Evolutionary conservation across 2,797 vertebrate genomes (phyloP), one percentile per base, ranked within the genome.

Genomic region (Benthosema pterotum): DNA sequence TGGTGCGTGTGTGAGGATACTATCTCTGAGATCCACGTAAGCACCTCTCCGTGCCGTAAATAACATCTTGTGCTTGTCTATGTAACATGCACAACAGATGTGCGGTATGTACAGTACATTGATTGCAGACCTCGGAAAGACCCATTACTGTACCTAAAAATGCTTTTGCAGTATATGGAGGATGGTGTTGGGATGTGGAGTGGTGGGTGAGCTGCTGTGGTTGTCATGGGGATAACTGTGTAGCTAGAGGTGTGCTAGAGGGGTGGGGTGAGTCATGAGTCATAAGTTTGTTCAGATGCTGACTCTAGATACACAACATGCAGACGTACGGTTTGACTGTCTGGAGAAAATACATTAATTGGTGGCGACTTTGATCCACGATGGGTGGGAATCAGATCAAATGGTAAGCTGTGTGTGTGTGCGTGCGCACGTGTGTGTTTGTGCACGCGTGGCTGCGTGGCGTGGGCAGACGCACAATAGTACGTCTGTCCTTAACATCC

Each of bases 341-440:
- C 11, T 11, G 51, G 58, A 52, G 54, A 82, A 55, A 53, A 49
- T 11, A 47, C 67, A 60, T 61, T n/a, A 6, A 28, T 8, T 9
- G 59, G 38, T 45, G 16, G 17, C 11, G 53, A 42, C 60, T 60
- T 38, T 66, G 63, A 52, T 22, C 25, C 19, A 53, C 28, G 11
- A 91, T 91, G 89, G 88, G 88, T 51, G 87, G 74, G 54, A 65
- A 52, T 0, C 88, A 82, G 76, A 74, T 90, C 9, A 91, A 91
- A 88, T 90, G 88, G 88, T 91, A 88, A 86, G 15, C 54, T 16
- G 2, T 38, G 18, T 59, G 19, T 48, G 14, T 59, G 42, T 11
- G 5, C 17, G 42, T 17, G 19, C 48, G 51, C 15, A 11, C 18
- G 52, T 13, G 11, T 57, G 4, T 32, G 17, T 22, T 11, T 32